Conservation (phyloP, 2,113 vertebrate genomes). For the Leucopsar rothschildi region DNA sequence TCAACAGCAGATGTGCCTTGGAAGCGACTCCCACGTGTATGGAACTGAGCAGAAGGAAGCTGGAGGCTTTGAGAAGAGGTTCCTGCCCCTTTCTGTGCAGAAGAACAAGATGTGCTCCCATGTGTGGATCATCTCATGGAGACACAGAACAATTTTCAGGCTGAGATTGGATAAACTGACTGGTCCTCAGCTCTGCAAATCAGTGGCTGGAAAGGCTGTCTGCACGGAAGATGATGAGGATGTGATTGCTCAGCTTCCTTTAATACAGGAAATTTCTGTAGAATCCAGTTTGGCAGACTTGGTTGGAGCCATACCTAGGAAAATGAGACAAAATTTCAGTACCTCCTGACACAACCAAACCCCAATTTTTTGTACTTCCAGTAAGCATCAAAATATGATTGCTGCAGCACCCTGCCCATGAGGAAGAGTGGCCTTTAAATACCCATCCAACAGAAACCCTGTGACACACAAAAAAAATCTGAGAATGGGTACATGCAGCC, state of each 20-base stretch:
- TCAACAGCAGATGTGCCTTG: background rate
- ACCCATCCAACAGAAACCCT: background rate
- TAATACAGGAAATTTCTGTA: background rate
- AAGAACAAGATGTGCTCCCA: background rate
- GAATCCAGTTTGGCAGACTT: background rate
- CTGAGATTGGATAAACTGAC: background rate
- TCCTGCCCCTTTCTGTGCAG: background rate
- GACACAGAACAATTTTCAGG: background rate
- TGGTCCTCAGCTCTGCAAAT: background rate
- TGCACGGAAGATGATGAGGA: background rate
- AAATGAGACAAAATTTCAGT: background rate
- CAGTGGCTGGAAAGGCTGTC: background rate
- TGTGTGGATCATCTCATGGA: background rate
- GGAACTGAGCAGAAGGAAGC: slow-evolving; percentile 9
- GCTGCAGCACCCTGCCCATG: background rate
- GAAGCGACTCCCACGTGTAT: background rate
- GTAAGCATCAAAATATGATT: background rate
- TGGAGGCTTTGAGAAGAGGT: background rate
- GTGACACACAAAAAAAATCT: background rate
- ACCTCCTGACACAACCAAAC: background rate
- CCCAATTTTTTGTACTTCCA: accelerated
- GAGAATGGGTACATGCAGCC: background rate
- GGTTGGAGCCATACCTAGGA: background rate
- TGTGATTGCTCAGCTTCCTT: background rate
- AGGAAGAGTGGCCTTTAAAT: background rate